Percentiles rank a stretch among this genome's conserved stretches.
These are phyloP conservation scores for Cephus nigrinus DNA, from an alignment of 2,888 invertebrate species.

Conservation along the genomic window DNA sequence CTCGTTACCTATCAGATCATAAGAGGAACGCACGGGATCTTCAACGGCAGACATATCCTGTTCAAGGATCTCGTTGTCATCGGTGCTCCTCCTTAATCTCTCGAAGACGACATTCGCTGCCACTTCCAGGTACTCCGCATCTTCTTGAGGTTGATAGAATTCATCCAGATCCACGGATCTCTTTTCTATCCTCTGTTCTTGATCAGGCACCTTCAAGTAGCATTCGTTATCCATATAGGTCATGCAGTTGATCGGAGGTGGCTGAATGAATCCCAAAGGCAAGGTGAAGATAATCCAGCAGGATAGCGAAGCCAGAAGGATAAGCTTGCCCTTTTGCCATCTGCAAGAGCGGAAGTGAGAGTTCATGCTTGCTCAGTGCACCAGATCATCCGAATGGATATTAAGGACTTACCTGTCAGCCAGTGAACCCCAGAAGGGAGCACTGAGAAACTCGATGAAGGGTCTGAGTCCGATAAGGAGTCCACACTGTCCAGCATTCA, in stretches of 20 bases:
- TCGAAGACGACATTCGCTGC: constrained; percentile 60
- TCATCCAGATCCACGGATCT: constrained; percentile 63
- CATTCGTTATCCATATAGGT: constrained; percentile 72
- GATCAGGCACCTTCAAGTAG: constrained; percentile 73
- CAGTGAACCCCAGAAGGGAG: constrained; percentile 97
- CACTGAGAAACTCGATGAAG: constrained; percentile 96
- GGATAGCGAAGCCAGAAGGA: constrained; percentile 89
- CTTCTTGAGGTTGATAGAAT: constrained; percentile 35
- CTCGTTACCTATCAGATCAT: neutral
- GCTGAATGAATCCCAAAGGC: constrained; percentile 94
- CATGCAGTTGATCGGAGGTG: constrained; percentile 92
- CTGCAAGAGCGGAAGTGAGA: constrained; percentile 55
- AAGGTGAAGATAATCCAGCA: constrained; percentile 98
- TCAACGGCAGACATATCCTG: constrained; percentile 17
- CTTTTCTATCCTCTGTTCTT: constrained; percentile 65
- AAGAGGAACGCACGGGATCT: constrained; percentile 5
- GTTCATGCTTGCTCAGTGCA: neutral
- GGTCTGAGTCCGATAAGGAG: constrained; percentile 95
- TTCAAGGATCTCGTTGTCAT: constrained; percentile 30
- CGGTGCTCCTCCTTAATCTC: constrained; percentile 50
- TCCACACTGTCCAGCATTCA: constrained; percentile 97
- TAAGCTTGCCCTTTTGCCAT: constrained; percentile 87
- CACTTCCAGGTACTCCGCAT: constrained; percentile 53
- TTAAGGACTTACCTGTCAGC: constrained; percentile 78
- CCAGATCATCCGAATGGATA: neutral